These are phyloP conservation scores for Drosophila persimilis DNA, from an alignment of 1,140 invertebrate species.

Conservation along the genomic window DNA sequence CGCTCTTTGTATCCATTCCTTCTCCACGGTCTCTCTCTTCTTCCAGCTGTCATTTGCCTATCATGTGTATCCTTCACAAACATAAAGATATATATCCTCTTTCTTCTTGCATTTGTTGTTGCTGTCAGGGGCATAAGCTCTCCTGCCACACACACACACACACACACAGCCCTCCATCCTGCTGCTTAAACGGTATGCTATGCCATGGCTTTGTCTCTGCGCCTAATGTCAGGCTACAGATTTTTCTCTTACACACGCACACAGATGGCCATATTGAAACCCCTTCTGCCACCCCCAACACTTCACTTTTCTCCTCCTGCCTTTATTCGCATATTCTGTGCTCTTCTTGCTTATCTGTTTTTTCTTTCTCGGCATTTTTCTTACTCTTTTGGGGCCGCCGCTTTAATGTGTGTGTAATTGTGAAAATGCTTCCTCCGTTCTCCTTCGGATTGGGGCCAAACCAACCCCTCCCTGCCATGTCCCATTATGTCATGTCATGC, in stretches of 20 bases:
- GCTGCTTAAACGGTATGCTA: no score
- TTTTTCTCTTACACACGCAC: constrained; percentile 19
- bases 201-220: constrained; percentile 25
- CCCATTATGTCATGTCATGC: constrained; percentile 50
- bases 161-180: constrained; percentile 6
- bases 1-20: no score
- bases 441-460: constrained; percentile 17
- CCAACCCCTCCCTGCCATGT: neutral
- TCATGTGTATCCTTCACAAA: no score
- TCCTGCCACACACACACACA: constrained; percentile 33
- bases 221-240: constrained; percentile 51
- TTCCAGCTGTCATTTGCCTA: no score
- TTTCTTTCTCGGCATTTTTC: constrained; percentile 12
- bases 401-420: constrained; percentile 78
- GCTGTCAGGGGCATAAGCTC: constrained; percentile 36
- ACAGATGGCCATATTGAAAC: constrained; percentile 18
- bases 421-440: constrained; percentile 47
- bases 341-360: constrained; percentile 10
- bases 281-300: neutral
- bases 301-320: no score
- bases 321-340: constrained; percentile 2
- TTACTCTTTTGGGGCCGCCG: neutral
- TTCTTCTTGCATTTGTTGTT: constrained; percentile 12
- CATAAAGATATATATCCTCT: neutral
- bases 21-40: no score